Conservation (phyloP, 2,113 vertebrate genomes). For the Pomatorhinus ruficollis region DNA sequence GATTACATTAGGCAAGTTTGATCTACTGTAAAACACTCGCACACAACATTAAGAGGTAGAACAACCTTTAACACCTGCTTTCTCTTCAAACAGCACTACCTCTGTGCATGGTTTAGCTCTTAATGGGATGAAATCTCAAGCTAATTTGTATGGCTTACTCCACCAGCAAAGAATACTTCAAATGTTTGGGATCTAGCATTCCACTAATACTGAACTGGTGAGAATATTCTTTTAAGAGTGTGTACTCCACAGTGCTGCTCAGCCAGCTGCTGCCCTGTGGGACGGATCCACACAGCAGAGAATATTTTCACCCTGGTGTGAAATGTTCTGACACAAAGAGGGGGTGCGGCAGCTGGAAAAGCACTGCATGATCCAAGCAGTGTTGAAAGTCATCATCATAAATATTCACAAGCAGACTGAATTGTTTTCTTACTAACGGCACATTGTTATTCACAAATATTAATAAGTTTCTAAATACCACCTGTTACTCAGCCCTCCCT, state of each 20-base stretch:
- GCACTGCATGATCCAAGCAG: neutral
- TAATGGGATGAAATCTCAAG: slow-evolving; percentile 46
- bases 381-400: slow-evolving; percentile 7
- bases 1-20: slow-evolving; percentile 69
- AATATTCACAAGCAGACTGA: slow-evolving; percentile 32
- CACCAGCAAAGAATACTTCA: neutral
- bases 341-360: neutral
- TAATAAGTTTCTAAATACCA: slow-evolving; percentile 50
- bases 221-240: neutral
- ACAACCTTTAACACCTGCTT: slow-evolving; percentile 67
- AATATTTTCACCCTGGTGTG: neutral
- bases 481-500: slow-evolving; percentile 21
- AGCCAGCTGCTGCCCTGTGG: fast-evolving
- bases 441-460: slow-evolving; percentile 48
- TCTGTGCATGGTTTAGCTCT: slow-evolving; percentile 29
- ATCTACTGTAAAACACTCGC: slow-evolving; percentile 65
- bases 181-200: neutral
- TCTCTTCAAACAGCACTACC: slow-evolving; percentile 64
- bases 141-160: slow-evolving; percentile 11
- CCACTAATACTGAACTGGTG: neutral
- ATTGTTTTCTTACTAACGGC: slow-evolving; percentile 53
- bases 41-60: slow-evolving; percentile 44
- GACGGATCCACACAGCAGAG: fast-evolving
- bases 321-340: neutral
- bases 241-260: neutral